Evolutionary conservation across 2,888 invertebrate species (phyloP), one percentile per base, ranked within the genome.

Genomic region (Volucella inanis): DNA sequence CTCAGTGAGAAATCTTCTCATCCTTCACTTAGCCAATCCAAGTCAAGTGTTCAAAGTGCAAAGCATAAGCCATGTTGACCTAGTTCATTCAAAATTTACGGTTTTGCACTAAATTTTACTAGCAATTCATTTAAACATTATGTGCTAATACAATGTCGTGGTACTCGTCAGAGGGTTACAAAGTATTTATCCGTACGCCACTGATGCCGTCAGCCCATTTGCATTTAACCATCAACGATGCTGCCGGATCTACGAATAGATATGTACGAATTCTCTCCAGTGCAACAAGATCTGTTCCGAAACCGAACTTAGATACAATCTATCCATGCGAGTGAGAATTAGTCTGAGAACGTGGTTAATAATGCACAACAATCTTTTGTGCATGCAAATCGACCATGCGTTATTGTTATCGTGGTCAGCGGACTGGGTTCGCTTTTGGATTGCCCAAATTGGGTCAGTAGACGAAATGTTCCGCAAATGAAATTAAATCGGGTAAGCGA

Each of bases 381-480:
- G 75, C 76, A 82, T 76, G 72, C 55, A 41, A 57, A 83, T 31
- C 72, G 45, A 54, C 72, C 54, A 55, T 78, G 70, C 79, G 68
- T 84, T 78, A 80, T 83, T 83, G 78, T 83, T 76, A 70, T 65
- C 55, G 61, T 85, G 84, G 80, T 80, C 84, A 85, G 76, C 59
- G 67, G 65, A 59, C 64, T 65, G 55, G 71, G 65, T 74, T 74
- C 54, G 38, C 54, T 52, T 4, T 11, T 47, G 14, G 18, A n/a
- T n/a, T n/a, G 15, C n/a, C 10, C 10, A 71, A 85, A 71, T 80
- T 72, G 67, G 84, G 84, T 85, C 76, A 85, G 71, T 76, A 80
- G 84, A 80, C 80, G 75, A 80, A 80, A 62, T 85, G 80, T 79
- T 85, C 84, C 80, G 84, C 80, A 85, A 80, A 80, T 55, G 67